These are phyloP conservation scores for Panagrolaimus sp. DNA, from an alignment of 1,140 invertebrate species.

Conservation along the genomic window DNA sequence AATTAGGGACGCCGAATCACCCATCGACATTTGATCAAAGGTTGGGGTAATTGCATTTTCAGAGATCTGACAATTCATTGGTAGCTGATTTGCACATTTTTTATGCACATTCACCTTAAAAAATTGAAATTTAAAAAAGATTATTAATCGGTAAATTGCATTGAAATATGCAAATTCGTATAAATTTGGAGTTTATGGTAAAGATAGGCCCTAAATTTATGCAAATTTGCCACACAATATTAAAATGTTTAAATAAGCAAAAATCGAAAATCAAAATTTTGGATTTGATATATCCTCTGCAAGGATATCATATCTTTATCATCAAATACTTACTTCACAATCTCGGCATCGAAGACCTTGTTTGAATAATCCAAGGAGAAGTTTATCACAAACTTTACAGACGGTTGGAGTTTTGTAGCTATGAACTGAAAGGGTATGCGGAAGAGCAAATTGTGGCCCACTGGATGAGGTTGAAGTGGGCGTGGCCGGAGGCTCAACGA, in stretches of 20 bases:
- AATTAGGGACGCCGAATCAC: constrained; percentile 26
- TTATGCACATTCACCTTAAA: constrained; percentile 59
- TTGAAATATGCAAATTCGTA: no score
- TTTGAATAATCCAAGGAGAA: constrained; percentile 54
- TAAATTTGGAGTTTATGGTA: no score
- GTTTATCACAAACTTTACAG: constrained; percentile 58
- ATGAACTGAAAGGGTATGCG: constrained; percentile 55
- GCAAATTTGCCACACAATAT: no score
- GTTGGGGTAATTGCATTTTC: constrained; percentile 49
- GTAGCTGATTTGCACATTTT: constrained; percentile 51
- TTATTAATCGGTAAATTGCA: no score
- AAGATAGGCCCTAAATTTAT: no score
- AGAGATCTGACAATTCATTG: constrained; percentile 48
- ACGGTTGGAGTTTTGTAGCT: constrained; percentile 58
- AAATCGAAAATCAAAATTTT: no score
- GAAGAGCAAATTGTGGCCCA: constrained; percentile 38
- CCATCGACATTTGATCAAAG: constrained; percentile 46
- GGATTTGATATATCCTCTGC: no score
- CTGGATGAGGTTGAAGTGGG: not conserved
- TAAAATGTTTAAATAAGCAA: no score
- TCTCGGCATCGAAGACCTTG: constrained; percentile 58
- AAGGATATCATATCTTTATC: no score
- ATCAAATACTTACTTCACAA: constrained; percentile 50
- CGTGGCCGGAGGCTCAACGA: constrained; percentile 15
- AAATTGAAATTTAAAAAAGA: no score